Conservation (phyloP, 2,888 invertebrate species). For the Stegana nigrithorax region DNA sequence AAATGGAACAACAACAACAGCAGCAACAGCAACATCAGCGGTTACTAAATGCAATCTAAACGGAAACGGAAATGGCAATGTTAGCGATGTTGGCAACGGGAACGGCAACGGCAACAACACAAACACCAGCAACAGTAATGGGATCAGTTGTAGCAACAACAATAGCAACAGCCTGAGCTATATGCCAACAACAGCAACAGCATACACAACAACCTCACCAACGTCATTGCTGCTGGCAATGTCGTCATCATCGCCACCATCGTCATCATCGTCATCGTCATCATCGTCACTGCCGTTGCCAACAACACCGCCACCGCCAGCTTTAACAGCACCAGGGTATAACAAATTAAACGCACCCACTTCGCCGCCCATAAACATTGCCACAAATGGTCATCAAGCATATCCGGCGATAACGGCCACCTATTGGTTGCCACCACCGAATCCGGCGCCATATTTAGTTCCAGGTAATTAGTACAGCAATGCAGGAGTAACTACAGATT, state of each 20-base stretch:
- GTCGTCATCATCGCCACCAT: not conserved
- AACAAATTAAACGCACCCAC: slow-evolving; percentile 22
- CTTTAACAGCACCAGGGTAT: slow-evolving; percentile 26
- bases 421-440: slow-evolving; percentile 86
- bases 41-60: slow-evolving; percentile 47
- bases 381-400: slow-evolving; percentile 58
- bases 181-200: slow-evolving; percentile 32
- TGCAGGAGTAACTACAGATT: not conserved
- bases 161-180: slow-evolving; percentile 21
- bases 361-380: slow-evolving; percentile 46
- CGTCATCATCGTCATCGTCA: not conserved
- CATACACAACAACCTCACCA: slow-evolving; percentile 32
- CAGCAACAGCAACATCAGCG: slow-evolving; percentile 16
- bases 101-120: slow-evolving; percentile 27
- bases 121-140: not conserved
- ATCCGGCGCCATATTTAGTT: slow-evolving; percentile 83
- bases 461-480: slow-evolving; percentile 76
- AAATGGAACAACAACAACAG: slow-evolving; percentile 27
- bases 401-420: slow-evolving; percentile 87
- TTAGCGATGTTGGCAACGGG: slow-evolving; percentile 32
- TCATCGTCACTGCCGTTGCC: slow-evolving; percentile 32
- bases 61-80: slow-evolving; percentile 61
- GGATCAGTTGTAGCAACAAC: no score
- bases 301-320: slow-evolving; percentile 24
- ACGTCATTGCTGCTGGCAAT: slow-evolving; percentile 22